Evolutionary conservation across 1,140 invertebrate genomes (phyloP), one percentile per base, ranked within the genome.

Genomic region (Drosophila murphyi): DNA sequence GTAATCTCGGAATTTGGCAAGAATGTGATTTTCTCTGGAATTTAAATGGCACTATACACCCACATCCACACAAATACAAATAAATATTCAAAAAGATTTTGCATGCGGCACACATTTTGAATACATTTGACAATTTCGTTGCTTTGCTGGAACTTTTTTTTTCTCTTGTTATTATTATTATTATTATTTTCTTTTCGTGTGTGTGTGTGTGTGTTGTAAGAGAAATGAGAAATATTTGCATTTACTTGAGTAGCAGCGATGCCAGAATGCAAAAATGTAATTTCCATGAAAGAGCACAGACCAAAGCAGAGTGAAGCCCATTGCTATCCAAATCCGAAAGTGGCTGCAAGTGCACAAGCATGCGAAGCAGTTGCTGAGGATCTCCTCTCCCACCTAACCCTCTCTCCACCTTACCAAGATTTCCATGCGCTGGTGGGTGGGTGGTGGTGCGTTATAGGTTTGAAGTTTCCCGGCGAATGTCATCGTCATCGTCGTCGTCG

Each of bases 201-300:
- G 12, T 20, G 20, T 20, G 20, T 20, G 20, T 20, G 20, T 20
- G 20, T 76, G 59, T 71, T 82, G 83, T 72, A 70, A 80, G 67
- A 89, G 85, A 88, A 88, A 88, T 88, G 85, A 88, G 85, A 88
- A 88, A 88, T 88, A 88, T 88, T 88, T 88, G 85, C 85, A 88
- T 88, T 88, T 89, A 85, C 85, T 88, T 88, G 85, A 88, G 85
- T 85, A 85, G 85, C 85, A 89, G 79, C 72, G 80, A 72, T 72
- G 59, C 48, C 68, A 72, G 74, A 89, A 80, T 85, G 85, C 85
- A 88, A 85, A 88, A 88, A 89, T 88, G 85, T 89, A 88, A 88
- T 88, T 88, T 88, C 80, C 85, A 88, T 88, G 85, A 88, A 85
- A 89, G 80, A 80, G 81, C 75, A 60, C 65, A 76, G 75, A 43